Evolutionary conservation across 2,888 invertebrate species (phyloP).

Genomic region (Ptychoptera albimana): DNA sequence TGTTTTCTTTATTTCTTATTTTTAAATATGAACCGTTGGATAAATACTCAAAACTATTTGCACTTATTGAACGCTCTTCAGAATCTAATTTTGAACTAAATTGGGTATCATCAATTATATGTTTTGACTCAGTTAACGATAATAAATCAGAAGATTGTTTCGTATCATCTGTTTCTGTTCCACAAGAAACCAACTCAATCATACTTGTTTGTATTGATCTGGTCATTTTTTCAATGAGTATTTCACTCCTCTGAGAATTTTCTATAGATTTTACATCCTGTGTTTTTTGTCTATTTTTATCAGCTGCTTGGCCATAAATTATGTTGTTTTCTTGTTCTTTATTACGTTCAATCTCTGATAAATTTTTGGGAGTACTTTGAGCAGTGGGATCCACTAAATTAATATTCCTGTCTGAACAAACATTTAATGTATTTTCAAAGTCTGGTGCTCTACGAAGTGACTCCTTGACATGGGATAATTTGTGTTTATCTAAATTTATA

Average conservation of each 20-base stretch:
- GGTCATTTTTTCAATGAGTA: too few species aligned
- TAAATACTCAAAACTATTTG: slow-evolving; percentile 1
- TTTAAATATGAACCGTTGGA: too few species aligned
- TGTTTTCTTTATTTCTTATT: too few species aligned
- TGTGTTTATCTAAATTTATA: not conserved
- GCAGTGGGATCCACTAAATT: not conserved
- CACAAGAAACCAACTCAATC: not conserved
- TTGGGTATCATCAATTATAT: too few species aligned
- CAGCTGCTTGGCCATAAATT: not conserved
- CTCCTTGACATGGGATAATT: too few species aligned
- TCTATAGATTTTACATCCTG: not conserved
- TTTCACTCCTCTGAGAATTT: too few species aligned
- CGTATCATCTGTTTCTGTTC: slow-evolving; percentile 1
- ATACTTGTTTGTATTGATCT: slow-evolving; percentile 5
- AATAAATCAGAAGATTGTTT: not conserved
- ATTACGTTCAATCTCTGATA: not conserved
- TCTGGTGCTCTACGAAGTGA: too few species aligned
- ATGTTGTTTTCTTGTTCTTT: not conserved
- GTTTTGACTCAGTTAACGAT: not conserved
- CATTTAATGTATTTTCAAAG: too few species aligned
- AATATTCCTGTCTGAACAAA: not conserved
- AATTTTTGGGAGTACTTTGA: slow-evolving; percentile 5
- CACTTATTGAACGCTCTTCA: not conserved
- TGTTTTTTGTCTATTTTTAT: not conserved
- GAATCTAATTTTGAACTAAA: not conserved